Conservation (phyloP, 1,140 invertebrate genomes). For the Plutomurus gul region DNA sequence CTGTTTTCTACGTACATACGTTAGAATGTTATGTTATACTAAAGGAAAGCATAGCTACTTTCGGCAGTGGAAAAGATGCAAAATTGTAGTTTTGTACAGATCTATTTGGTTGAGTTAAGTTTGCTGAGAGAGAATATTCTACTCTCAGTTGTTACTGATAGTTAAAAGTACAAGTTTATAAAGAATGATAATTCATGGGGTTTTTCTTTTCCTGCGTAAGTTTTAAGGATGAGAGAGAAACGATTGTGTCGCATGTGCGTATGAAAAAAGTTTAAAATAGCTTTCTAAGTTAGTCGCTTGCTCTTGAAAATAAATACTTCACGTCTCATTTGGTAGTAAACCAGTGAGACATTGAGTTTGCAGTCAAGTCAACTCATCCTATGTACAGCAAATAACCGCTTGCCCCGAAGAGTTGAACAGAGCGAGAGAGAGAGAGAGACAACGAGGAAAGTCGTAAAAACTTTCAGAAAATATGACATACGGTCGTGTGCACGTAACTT, state of each 20-base stretch:
- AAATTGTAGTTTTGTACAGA: no score
- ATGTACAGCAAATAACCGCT: conserved; percentile 8
- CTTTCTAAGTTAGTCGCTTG: neutral
- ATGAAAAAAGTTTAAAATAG: conserved; percentile 16
- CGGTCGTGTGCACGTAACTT: neutral
- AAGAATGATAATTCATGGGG: conserved; percentile 6
- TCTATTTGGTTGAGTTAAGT: no score
- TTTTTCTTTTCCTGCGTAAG: neutral
- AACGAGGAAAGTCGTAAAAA: neutral
- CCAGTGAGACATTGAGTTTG: neutral
- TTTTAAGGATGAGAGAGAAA: neutral
- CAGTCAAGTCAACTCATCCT: no score
- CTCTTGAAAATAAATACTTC: conserved; percentile 7
- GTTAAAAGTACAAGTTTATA: neutral
- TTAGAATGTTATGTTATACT: no score
- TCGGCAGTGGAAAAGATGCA: no score
- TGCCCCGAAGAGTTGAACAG: neutral
- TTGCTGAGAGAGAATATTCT: no score
- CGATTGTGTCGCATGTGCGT: neutral
- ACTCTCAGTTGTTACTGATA: no score
- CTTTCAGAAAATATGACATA: neutral
- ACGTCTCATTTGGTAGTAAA: conserved; percentile 24
- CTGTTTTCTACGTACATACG: no score
- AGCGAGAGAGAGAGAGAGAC: no score
- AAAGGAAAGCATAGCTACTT: no score